Base-by-base conservation (phyloP, 2,888 invertebrate species). In the Mesorhabditis sp. region DNA sequence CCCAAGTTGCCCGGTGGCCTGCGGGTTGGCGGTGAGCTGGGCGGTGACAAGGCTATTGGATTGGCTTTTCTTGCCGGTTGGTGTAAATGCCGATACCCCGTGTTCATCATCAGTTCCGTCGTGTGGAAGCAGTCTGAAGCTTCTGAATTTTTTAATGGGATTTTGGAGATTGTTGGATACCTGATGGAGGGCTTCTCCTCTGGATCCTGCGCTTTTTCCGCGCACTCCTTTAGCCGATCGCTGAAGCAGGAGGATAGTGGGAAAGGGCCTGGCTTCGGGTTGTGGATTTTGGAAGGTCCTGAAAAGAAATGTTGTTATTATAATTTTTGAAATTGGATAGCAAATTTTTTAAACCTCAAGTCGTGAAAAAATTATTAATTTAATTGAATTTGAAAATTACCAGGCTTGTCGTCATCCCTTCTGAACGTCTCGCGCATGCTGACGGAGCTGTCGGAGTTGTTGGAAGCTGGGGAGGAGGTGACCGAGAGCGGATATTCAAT, bases 211-310 rank as follows among this genome's bases (percentile, higher is more conserved):
- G 80, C 83, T 68, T 80, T 76, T 66, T 80, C 80, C 4, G 85
- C 85, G 62, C 82, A 72, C 65, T 84, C 82, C 69, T 83, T 83
- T 65, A 85, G 76, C 13, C 81, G 67, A 43, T 85, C 83, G 5
- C 82, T 79, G 68, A 83, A 85, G 73, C 82, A 85, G 4, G 78
- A 75, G 66, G 81, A 76, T 63, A 81, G 69, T 10, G 71, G 73
- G 72, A 82, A 82, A n/a, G 74, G 71, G 41, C 78, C 76, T n/a
- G 75, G 69, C 7, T 68, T 66, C 10, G 74, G 72, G 67, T 72
- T 45, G 5, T 69, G 69, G 67, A 43, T 43, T 28, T 58, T 67
- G 7, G 61, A 66, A 50, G 58, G 63, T 7, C 13, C 63, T 62
- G 28, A 10, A 62, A 62, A 6, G 15, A n/a, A 6, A 62, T 13